Evolutionary conservation across 1,140 invertebrate species (phyloP), one percentile per base, ranked within the genome.

Genomic region (Musca vetustissima): DNA sequence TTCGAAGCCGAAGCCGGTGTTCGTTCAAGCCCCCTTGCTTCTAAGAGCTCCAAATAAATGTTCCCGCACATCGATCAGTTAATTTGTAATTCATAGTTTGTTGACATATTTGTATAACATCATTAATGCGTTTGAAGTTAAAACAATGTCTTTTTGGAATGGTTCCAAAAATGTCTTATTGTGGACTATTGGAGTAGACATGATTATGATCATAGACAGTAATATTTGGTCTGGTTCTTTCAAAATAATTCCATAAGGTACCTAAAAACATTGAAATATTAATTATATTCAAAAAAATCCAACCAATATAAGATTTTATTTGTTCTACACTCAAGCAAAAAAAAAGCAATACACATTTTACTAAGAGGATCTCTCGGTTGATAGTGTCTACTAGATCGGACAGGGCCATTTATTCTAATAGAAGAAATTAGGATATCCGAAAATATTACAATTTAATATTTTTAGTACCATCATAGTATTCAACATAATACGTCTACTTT

Each of bases 21-120:
- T 66, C 66, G 61, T 68, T 59, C 9, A 64, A 25, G 24, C 47
- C 36, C n/a, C 52, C n/a, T 36, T 67, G n/a, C 55, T 52, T 13
- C 65, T n/a, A 36, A 73, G 55, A 11, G 67, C 64, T 11, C 70
- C 67, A 71, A 71, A 28, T 64, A 72, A 72, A 22, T 67, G 36
- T 64, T 69, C 57, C 11, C 68, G 15, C n/a, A 72, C 59, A 48
- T 67, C 64, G 13, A 25, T 28, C 28, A 17, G 67, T 69, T n/a
- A 69, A 9, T n/a, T 69, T 21, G 24, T 53, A 67, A 19, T 43
- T 36, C 64, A 69, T 67, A 15, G 64, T 13, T 13, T 28, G 28
- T 24, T n/a, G n/a, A 15, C 14, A 64, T 53, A 67, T 67, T 66
- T 17, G 13, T 25, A 15, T 17, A 59, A 24, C 55, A 59, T 32